These are phyloP conservation scores for Diarsia dahlii DNA, from an alignment of 2,888 invertebrate genomes.

Conservation along the genomic window DNA sequence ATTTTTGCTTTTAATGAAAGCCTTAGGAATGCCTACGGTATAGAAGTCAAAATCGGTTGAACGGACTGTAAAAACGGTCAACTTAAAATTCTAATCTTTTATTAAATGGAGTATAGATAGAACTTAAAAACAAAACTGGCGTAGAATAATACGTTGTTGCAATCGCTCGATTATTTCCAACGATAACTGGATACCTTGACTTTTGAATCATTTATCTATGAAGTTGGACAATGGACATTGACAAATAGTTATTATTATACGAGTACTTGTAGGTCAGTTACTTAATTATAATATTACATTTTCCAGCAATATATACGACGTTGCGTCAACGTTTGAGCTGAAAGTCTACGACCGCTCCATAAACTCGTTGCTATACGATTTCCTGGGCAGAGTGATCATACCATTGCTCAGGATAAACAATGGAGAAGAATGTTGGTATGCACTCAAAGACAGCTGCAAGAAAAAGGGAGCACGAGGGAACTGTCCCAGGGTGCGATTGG, in stretches of 20 bases:
- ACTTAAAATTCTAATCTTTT: no score
- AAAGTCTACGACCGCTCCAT: conserved; percentile 81
- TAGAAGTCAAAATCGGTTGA: no score
- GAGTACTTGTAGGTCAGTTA: background rate
- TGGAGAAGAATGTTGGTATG: conserved; percentile 82
- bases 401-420: conserved; percentile 81
- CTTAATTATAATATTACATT: background rate
- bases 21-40: no score
- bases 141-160: background rate
- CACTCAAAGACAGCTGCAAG: conserved; percentile 81
- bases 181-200: conserved; percentile 19
- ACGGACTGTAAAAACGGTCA: no score
- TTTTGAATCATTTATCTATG: background rate
- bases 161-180: conserved; percentile 10
- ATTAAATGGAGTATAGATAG: no score
- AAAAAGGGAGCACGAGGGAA: conserved; percentile 81
- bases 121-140: no score
- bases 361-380: conserved; percentile 72
- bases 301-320: conserved; percentile 85
- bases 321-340: conserved; percentile 82
- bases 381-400: conserved; percentile 82
- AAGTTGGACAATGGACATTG: background rate
- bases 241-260: background rate
- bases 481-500: conserved; percentile 82
- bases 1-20: no score